Conservation (phyloP, 2,797 vertebrate species). For the Atherinosoma microstoma region DNA sequence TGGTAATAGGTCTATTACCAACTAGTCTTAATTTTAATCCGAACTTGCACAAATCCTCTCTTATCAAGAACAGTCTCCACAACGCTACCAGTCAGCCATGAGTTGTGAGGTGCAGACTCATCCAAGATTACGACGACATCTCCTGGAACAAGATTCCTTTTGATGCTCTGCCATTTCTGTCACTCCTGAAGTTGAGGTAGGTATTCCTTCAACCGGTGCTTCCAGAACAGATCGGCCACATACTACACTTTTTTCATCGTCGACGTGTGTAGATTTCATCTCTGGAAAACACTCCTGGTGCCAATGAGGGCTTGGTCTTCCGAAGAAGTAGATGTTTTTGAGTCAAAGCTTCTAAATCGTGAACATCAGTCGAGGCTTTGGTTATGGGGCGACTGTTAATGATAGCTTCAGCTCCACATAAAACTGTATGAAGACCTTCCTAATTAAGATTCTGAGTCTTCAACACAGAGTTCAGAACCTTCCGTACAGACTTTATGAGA, state of each 20-base stretch:
- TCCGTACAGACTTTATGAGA: neutral
- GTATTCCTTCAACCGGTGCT: neutral
- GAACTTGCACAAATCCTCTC: neutral
- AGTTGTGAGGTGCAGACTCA: too few species aligned
- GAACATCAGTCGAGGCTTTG: neutral
- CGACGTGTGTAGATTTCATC: neutral
- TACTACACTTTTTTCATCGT: neutral
- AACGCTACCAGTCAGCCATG: too few species aligned
- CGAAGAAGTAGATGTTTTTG: slow-evolving; percentile 1
- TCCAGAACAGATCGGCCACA: neutral
- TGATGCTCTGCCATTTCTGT: too few species aligned
- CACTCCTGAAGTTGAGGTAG: neutral
- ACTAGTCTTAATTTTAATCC: neutral
- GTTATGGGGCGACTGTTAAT: neutral
- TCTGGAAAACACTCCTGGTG: neutral
- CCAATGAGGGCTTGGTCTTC: neutral
- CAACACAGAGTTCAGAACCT: neutral
- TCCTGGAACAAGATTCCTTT: too few species aligned
- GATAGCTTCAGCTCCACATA: neutral
- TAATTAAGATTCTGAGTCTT: neutral
- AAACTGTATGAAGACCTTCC: neutral
- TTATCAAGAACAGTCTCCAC: neutral
- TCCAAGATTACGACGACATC: too few species aligned
- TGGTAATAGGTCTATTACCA: too few species aligned
- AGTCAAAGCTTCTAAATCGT: neutral